Evolutionary conservation across 2,113 vertebrate species (phyloP).

Genomic region (Oryzias javanicus): DNA sequence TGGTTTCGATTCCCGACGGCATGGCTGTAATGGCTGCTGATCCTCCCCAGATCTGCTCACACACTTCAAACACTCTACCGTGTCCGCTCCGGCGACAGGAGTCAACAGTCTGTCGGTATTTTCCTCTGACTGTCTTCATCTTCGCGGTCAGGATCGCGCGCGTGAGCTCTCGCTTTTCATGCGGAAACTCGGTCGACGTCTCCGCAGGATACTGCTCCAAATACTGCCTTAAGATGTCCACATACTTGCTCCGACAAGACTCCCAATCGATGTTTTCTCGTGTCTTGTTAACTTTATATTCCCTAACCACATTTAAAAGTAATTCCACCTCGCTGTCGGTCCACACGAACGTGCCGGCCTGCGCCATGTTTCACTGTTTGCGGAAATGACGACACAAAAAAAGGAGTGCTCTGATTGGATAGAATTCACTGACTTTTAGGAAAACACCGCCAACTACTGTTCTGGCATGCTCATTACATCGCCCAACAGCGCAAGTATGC

Average conservation of each 20-base stretch:
- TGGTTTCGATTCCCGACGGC: neutral
- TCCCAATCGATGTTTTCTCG: neutral
- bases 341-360: no score
- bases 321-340: no score
- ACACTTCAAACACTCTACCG: conserved; percentile 4
- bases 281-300: neutral
- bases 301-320: no score
- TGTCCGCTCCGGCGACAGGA: neutral
- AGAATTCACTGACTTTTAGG: no score
- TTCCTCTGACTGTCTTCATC: neutral
- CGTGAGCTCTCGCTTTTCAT: neutral
- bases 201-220: neutral
- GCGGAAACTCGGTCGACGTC: no score
- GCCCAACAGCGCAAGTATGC: no score
- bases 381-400: no score
- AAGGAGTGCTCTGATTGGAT: no score
- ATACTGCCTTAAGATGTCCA: neutral
- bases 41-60: conserved; percentile 1
- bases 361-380: no score
- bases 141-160: neutral
- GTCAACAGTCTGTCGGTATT: neutral
- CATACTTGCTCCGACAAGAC: neutral
- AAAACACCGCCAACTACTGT: no score
- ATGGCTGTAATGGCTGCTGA: neutral
- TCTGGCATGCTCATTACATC: no score